A percentile compares a stretch with the other conserved stretches of the same genome.
Evolutionary conservation across 2,113 vertebrate genomes (phyloP).

Genomic region (Myiagra hebetior): DNA sequence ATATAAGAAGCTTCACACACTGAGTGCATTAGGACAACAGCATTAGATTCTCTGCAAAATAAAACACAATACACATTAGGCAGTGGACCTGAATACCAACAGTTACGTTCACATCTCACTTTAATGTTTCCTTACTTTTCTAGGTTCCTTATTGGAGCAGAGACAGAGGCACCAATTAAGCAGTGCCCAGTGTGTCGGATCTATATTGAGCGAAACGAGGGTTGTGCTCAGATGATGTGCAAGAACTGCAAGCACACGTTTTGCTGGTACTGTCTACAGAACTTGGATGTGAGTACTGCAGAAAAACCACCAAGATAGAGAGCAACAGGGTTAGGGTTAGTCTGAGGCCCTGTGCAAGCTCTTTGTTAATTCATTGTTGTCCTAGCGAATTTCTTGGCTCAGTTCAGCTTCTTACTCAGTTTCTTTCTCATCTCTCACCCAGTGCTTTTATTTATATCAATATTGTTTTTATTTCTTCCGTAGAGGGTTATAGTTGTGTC

Average conservation of each 20-base stretch:
- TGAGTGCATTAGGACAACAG: background rate
- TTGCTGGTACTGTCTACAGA: conserved; percentile 98
- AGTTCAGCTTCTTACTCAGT: background rate
- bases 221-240: conserved; percentile 98
- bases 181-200: conserved; percentile 91
- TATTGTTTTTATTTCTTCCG: background rate
- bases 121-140: background rate
- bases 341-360: background rate
- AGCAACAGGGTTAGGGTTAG: background rate
- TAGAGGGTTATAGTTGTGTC: background rate
- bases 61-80: background rate
- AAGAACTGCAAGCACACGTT: conserved; percentile 98
- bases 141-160: conserved; percentile 69
- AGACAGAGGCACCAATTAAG: conserved; percentile 84
- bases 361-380: background rate
- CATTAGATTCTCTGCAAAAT: background rate
- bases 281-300: conserved; percentile 86
- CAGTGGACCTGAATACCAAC: background rate
- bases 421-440: background rate
- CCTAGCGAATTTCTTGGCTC: background rate
- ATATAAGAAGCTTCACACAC: background rate
- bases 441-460: background rate
- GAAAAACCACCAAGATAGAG: background rate
- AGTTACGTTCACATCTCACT: background rate
- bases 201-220: conserved; percentile 94